Conservation (phyloP, 2,888 invertebrate genomes). For the Eupithecia exiguata region DNA sequence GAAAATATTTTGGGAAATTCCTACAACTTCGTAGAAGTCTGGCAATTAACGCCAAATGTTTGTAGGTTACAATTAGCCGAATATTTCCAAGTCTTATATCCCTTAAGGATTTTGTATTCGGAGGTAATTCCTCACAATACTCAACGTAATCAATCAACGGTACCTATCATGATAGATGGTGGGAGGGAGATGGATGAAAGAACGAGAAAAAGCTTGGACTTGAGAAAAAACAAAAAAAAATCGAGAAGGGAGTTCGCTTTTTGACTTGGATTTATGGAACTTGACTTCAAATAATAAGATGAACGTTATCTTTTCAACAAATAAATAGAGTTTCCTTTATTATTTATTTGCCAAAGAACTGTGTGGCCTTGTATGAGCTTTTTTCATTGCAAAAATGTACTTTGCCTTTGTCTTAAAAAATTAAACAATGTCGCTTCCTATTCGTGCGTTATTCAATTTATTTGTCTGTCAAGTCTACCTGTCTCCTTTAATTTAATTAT, state of each 20-base stretch:
- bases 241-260: not conserved
- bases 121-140: not conserved
- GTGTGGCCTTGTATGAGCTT: not conserved
- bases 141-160: constrained; percentile 3
- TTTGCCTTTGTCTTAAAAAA: not conserved
- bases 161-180: constrained; percentile 19
- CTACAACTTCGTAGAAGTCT: not conserved
- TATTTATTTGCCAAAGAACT: not conserved
- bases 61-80: not conserved
- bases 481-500: not conserved
- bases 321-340: not conserved
- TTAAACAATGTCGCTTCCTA: not conserved
- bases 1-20: not conserved
- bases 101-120: not conserved
- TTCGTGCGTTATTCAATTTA: not conserved
- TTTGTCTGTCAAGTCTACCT: not conserved
- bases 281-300: not conserved
- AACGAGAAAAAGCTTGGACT: constrained; percentile 1
- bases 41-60: not conserved
- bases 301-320: not conserved
- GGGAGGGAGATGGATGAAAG: constrained; percentile 8
- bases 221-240: not conserved
- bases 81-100: not conserved
- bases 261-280: not conserved
- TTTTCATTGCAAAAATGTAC: not conserved